A percentile compares a stretch with the other conserved stretches of the same genome.
phyloP scores from a whole-genome alignment of 2,888 invertebrate genomes.

The Lepetodrilus schrolli region DNA sequence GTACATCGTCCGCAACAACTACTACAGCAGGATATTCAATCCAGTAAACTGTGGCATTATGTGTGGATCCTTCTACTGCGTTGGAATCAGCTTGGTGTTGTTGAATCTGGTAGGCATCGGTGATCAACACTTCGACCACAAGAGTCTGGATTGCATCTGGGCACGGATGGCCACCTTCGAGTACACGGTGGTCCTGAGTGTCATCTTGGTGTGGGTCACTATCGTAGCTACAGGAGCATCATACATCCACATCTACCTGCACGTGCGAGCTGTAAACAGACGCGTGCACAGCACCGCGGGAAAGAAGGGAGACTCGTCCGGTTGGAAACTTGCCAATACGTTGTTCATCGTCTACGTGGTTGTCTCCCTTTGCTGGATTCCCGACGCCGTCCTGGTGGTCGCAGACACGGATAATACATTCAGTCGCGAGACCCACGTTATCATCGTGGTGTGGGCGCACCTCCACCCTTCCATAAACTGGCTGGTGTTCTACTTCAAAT shows the following conservation, averaged over 20 bases:
- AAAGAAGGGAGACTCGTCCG: neutral
- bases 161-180: conserved; percentile 47
- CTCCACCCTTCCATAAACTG: conserved; percentile 51
- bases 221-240: conserved; percentile 39
- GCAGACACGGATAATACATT: conserved; percentile 40
- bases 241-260: conserved; percentile 43
- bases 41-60: conserved; percentile 34
- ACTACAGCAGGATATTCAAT: conserved; percentile 44
- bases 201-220: conserved; percentile 44
- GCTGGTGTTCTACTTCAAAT: conserved; percentile 44
- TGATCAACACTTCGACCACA: conserved; percentile 51
- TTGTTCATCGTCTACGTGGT: conserved; percentile 42
- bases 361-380: conserved; percentile 49
- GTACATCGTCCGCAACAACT: conserved; percentile 44
- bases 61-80: conserved; percentile 40
- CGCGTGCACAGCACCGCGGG: conserved; percentile 24
- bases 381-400: conserved; percentile 46
- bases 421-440: conserved; percentile 43
- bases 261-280: conserved; percentile 35
- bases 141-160: conserved; percentile 55
- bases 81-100: conserved; percentile 47
- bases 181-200: conserved; percentile 49
- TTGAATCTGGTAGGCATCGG: conserved; percentile 51
- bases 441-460: conserved; percentile 48
- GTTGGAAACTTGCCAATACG: conserved; percentile 43